Evolutionary conservation across 2,888 invertebrate genomes (phyloP).

Genomic region (Callyntrura guangdongensis): DNA sequence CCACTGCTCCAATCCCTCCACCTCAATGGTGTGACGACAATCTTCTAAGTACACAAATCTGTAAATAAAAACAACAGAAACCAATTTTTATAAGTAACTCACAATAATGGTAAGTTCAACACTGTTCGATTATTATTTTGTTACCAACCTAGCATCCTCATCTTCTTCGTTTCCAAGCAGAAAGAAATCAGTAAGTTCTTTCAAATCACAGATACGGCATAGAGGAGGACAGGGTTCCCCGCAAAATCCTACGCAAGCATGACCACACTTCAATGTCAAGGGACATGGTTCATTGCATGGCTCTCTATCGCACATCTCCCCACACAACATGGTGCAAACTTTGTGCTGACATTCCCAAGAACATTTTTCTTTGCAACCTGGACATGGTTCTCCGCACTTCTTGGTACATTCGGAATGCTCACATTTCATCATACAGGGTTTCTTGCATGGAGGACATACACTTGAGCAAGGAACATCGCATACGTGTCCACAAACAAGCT

Average conservation of each 20-base stretch:
- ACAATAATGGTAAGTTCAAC: no score
- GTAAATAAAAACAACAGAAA: background rate
- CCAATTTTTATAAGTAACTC: no score
- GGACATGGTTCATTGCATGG: constrained; percentile 86
- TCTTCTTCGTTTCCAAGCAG: constrained; percentile 79
- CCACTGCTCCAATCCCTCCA: constrained; percentile 85
- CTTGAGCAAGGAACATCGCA: constrained; percentile 85
- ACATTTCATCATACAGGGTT: constrained; percentile 80
- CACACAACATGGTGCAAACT: constrained; percentile 55
- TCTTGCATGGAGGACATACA: constrained; percentile 85
- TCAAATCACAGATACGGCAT: constrained; percentile 88
- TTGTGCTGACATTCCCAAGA: constrained; percentile 56
- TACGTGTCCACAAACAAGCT: constrained; percentile 89
- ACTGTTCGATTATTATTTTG: background rate
- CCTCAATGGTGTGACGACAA: constrained; percentile 86
- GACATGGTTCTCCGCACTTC: constrained; percentile 81
- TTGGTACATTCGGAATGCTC: constrained; percentile 81
- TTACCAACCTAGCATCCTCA: constrained; percentile 76
- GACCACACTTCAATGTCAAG: constrained; percentile 86
- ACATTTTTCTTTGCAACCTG: constrained; percentile 75
- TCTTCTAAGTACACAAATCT: constrained; percentile 85
- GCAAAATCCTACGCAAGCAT: constrained; percentile 88
- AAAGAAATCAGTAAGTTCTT: constrained; percentile 85
- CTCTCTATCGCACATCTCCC: constrained; percentile 85
- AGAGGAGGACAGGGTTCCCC: constrained; percentile 90